These are phyloP conservation scores for Vombatus ursinus DNA, from an alignment of 2,113 vertebrate species.

Conservation along the genomic window DNA sequence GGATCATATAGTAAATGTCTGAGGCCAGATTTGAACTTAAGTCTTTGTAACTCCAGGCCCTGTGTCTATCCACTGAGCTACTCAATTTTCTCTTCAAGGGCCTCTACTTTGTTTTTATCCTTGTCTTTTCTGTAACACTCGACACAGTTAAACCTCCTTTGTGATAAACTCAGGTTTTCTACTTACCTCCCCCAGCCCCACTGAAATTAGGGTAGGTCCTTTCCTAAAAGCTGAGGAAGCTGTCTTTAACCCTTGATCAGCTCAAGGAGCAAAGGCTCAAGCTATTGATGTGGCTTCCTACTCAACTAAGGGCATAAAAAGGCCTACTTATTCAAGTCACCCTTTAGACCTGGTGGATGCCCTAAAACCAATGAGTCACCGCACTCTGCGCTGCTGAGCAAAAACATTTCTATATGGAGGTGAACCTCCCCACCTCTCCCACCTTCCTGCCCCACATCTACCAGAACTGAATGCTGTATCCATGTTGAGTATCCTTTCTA, in stretches of 20 bases:
- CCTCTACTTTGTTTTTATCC: not conserved
- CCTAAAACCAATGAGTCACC: not conserved
- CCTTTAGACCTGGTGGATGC: not conserved
- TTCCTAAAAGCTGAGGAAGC: not conserved
- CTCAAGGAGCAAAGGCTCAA: not conserved
- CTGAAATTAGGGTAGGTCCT: not conserved
- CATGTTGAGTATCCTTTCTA: not conserved
- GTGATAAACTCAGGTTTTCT: not conserved
- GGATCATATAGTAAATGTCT: not conserved
- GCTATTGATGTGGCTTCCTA: not conserved
- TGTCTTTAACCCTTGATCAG: not conserved
- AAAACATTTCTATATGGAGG: not conserved
- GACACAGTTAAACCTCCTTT: not conserved
- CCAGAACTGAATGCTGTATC: not conserved
- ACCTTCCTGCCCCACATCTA: not conserved
- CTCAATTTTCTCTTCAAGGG: not conserved
- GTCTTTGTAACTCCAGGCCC: not conserved
- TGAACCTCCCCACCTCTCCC: not conserved
- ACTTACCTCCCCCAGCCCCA: not conserved
- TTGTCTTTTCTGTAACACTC: not conserved
- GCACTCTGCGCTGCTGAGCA: not conserved
- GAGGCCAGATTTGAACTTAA: not conserved
- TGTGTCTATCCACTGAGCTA: not conserved
- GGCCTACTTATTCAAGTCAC: not conserved
- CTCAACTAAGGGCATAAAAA: not conserved